Base-by-base conservation (phyloP, 2,113 vertebrate species). In the Pao palembangensis region DNA sequence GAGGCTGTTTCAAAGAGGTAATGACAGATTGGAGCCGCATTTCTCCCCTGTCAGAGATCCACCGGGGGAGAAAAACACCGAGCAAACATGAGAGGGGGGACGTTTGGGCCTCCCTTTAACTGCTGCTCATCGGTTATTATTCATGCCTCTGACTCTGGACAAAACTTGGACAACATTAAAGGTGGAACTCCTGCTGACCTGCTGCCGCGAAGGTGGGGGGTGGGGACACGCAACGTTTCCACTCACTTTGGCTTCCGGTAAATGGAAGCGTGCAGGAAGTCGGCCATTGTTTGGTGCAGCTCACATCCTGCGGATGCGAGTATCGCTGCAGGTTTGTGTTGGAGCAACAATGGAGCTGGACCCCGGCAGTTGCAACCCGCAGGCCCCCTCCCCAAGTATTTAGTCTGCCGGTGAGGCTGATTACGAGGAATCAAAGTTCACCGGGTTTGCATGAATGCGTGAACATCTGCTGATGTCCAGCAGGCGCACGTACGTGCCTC, bases 381-480 rank as follows among this genome's bases (percentile, higher is more conserved):
- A 51, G 38, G 42, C 67, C 60, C 71, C 75, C 61, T 54, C 73
- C 70, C 51, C 21, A 46, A 75, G 73, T 82, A 82, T 88, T 87
- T 84, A 82, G 78, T 86, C 81, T 85, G 78, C 53, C n/a, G 56
- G 59, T 71, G 34, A 60, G 58, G 61, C 73, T 81, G 82, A 85
- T 87, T 83, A 81, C 80, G 61, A 84, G 72, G 60, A 81, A 74
- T 78, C 55, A 82, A 75, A 79, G 76, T 85, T 82, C 82, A 84
- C 58, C 31, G 19, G 67, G 70, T 80, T 69, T 69, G 73, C 66
- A 69, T 75, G 84, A 85, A 82, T 74, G 79, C 15, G 57, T 67
- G 65, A 79, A 81, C 79, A 58, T 69, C 78, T 73, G 69, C 76
- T 55, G 67, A 7, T 28, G 25, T 70, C 34, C 6, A 3, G 59